Evolutionary conservation across 2,113 vertebrate species (phyloP).

Genomic region (Lepus europaeus): DNA sequence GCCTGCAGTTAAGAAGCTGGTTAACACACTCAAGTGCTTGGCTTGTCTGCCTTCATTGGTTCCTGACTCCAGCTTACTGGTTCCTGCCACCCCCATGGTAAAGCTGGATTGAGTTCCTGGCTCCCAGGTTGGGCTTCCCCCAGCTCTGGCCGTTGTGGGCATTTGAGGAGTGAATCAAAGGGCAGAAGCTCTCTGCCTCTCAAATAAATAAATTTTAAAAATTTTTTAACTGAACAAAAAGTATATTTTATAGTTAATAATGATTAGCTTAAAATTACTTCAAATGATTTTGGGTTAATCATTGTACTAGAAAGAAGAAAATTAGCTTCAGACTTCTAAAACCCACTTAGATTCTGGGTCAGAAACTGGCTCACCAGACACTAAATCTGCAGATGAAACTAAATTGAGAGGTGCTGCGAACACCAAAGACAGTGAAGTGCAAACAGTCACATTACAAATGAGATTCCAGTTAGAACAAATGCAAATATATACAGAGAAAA

Average conservation of each 20-base stretch:
- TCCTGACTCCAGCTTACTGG: too few relatives aligned
- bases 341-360: conserved; percentile 39
- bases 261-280: conserved; percentile 34
- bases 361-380: conserved; percentile 50
- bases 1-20: too few relatives aligned
- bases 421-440: conserved; percentile 60
- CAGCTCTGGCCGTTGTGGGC: too few relatives aligned
- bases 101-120: too few relatives aligned
- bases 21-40: too few relatives aligned
- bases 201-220: too few relatives aligned
- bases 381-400: conserved; percentile 56
- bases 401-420: conserved; percentile 71
- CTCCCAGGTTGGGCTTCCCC: too few relatives aligned
- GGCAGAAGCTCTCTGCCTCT: too few relatives aligned
- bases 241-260: conserved; percentile 39
- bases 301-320: conserved; percentile 48
- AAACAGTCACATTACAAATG: conserved; percentile 65
- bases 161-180: too few relatives aligned
- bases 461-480: conserved; percentile 60
- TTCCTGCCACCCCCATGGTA: too few relatives aligned
- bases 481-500: conserved; percentile 78
- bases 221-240: not conserved
- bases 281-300: conserved; percentile 1
- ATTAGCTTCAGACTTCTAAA: conserved; percentile 21
- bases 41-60: too few relatives aligned